A percentile compares a stretch with the other conserved stretches of the same genome.
phyloP scores from a whole-genome alignment of 2,797 vertebrate genomes.

The Silurus aristotelis region DNA sequence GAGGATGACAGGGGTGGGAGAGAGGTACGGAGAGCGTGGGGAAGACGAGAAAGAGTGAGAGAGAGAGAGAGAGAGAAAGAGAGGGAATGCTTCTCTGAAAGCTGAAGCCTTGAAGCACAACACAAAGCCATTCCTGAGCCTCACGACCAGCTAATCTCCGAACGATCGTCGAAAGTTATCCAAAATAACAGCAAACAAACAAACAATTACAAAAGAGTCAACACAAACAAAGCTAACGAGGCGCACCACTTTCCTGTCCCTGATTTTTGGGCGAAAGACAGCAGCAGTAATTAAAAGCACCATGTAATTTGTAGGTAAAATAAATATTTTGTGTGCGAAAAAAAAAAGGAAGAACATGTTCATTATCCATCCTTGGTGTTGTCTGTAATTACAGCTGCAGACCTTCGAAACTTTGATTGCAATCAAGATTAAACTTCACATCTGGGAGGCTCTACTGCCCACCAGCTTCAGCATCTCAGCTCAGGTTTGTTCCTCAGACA shows the following conservation, averaged over 20 bases:
- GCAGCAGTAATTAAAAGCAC: background rate
- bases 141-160: background rate
- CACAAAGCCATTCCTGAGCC: conserved; percentile 14
- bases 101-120: conserved; percentile 23
- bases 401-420: conserved; percentile 55
- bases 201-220: background rate
- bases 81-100: conserved; percentile 27
- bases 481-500: conserved; percentile 13
- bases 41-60: background rate
- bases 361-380: conserved; percentile 13
- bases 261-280: background rate
- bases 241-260: too few species aligned
- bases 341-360: conserved; percentile 8
- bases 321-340: background rate
- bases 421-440: conserved; percentile 57
- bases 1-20: conserved; percentile 36
- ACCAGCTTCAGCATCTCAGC: conserved; percentile 1
- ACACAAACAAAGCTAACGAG: conserved; percentile 14
- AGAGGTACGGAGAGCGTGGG: background rate
- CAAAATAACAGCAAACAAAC: conserved; percentile 19
- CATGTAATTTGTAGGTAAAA: background rate
- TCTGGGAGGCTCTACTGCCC: conserved; percentile 49
- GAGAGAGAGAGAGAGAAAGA: background rate
- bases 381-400: conserved; percentile 31
- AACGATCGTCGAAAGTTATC: conserved; percentile 32